phyloP scores from a whole-genome alignment of 2,797 vertebrate genomes.

The Falco columbarius region DNA sequence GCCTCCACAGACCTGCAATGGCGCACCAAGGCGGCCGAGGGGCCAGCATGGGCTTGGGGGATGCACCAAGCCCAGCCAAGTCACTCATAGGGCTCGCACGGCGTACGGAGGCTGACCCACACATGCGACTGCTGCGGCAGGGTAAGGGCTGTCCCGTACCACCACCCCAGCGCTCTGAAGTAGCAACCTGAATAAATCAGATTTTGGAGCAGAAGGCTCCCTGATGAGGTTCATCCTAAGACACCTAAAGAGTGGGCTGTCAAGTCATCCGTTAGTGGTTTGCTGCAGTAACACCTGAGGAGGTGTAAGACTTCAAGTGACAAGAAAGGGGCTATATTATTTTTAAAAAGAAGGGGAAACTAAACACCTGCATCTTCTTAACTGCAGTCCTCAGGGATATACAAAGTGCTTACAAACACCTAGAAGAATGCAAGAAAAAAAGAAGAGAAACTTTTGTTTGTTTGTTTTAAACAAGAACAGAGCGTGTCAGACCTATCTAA shows the following conservation, averaged over 20 bases:
- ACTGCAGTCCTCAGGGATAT: not conserved
- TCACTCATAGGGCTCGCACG: not conserved
- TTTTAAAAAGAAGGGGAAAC: not conserved
- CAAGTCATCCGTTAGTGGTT: not conserved
- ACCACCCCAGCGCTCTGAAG: not conserved
- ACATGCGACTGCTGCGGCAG: accelerated
- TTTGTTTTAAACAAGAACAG: not conserved
- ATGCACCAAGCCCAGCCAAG: not conserved
- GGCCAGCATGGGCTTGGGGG: accelerated
- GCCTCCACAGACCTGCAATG: accelerated
- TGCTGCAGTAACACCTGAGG: not conserved
- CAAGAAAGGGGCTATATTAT: not conserved
- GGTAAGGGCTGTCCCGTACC: not conserved
- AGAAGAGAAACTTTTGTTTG: accelerated
- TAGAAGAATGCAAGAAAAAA: not conserved
- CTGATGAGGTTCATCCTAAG: not conserved
- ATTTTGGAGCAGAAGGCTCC: not conserved
- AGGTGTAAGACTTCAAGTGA: not conserved
- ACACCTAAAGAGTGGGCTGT: not conserved
- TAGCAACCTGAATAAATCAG: not conserved
- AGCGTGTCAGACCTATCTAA: not conserved
- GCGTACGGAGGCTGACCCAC: not conserved
- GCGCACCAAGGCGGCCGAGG: accelerated
- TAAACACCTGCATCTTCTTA: not conserved
- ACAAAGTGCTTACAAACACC: not conserved